Evolutionary conservation across 1,140 invertebrate species (phyloP), one percentile per base, ranked within the genome.

Genomic region (Nylanderia fulva): DNA sequence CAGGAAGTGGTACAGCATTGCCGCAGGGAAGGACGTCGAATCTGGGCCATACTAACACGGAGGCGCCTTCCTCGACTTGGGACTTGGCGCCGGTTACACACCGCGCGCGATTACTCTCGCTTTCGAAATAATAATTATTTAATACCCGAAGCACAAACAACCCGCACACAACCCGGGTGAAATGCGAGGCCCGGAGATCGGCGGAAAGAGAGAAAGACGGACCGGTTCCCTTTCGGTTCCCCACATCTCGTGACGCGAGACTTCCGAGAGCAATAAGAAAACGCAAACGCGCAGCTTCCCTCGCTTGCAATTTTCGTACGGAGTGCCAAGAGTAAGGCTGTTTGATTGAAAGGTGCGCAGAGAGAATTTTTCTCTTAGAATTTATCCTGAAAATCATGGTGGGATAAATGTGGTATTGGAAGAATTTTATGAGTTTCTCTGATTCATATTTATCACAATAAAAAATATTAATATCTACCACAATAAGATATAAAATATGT

Each of bases 61-160:
- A 82, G 71, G 71, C 24, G 61, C 48, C 56, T 71, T 66, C 60
- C 54, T 71, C 54, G 85, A 60, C 27, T 66, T 45, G 21, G 60
- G 39, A 27, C 69, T 48, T 88, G 86, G 85, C 86, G 87, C 85
- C 86, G 61, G 61, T 90, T 89, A 90, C 88, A 91, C 27, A 82
- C 52, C 48, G n/a, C 52, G n/a, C 52, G 58, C 45, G 45, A 48
- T 48, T 48, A 48, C 90, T 93, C 91, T 92, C 90, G 87, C 91
- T 93, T 93, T 93, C 92, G 92, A 93, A 93, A 93, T 93, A 92
- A 92, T 92, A 92, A 93, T 93, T 93, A 93, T 93, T 92, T 92
- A 92, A 92, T 91, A 92, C 85, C 66, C 58, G 58, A 82, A 85
- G 86, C 84, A 68, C 42, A 39, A 33, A 33, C 45, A 15, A 45